Evolutionary conservation across 1,140 invertebrate genomes (phyloP).

Genomic region (Drosophila mojavensis): DNA sequence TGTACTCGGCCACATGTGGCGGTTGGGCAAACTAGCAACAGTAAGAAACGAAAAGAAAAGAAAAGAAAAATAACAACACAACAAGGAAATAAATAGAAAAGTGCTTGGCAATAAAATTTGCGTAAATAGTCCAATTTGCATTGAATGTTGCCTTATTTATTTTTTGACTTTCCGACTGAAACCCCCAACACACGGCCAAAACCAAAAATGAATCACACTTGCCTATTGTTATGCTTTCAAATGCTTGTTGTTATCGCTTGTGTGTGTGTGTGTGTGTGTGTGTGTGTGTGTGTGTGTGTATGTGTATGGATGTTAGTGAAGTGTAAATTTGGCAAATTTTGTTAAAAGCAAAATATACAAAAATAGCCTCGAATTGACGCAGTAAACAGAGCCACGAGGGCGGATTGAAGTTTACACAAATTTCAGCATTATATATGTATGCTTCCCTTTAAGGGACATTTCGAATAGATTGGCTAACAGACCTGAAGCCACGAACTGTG

Average conservation of each 20-base stretch:
- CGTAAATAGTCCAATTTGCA: slow-evolving; percentile 82
- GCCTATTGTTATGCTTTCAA: slow-evolving; percentile 40
- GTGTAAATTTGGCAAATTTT: slow-evolving; percentile 80
- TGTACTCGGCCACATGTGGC: slow-evolving; percentile 39
- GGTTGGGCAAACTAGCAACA: slow-evolving; percentile 40
- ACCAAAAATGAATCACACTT: slow-evolving; percentile 54
- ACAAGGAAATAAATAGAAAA: slow-evolving; percentile 77
- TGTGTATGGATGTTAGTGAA: slow-evolving; percentile 40
- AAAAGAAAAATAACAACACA: slow-evolving; percentile 38
- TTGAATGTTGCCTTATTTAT: slow-evolving; percentile 80
- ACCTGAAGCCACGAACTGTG: background rate
- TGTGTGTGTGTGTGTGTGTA: slow-evolving; percentile 3
- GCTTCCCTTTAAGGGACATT: slow-evolving; percentile 31
- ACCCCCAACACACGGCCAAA: background rate
- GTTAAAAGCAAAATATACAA: slow-evolving; percentile 70
- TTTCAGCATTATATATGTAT: slow-evolving; percentile 58
- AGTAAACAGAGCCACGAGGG: slow-evolving; percentile 27
- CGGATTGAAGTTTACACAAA: slow-evolving; percentile 38
- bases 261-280: background rate
- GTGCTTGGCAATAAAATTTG: slow-evolving; percentile 80
- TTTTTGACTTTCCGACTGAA: slow-evolving; percentile 44
- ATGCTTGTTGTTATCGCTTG: background rate
- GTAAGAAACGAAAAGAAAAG: slow-evolving; percentile 13
- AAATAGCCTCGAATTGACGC: slow-evolving; percentile 39
- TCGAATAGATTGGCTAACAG: background rate